Percentiles rank a stretch among this genome's conserved stretches.
Conservation (phyloP, 1,140 invertebrate genomes). For the Pachypsylla venusta region DNA sequence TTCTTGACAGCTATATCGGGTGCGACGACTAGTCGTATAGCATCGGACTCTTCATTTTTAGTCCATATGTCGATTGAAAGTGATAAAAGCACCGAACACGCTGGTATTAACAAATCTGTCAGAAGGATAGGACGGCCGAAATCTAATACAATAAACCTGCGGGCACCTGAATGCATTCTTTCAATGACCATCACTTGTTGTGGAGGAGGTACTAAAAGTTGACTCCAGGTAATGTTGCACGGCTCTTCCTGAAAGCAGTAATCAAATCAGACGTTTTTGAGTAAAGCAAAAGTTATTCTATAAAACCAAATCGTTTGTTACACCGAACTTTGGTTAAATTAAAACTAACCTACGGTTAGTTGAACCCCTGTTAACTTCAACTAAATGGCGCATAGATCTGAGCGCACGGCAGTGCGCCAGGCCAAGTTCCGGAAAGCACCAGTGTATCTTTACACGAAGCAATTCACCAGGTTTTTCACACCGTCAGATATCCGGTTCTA, state of each 20-base stretch:
- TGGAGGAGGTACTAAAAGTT: conserved; percentile 54
- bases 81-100: conserved; percentile 70
- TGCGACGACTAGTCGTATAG: conserved; percentile 65
- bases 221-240: conserved; percentile 43
- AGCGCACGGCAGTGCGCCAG: too few species aligned
- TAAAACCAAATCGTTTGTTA: too few species aligned
- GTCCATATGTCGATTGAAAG: conserved; percentile 81
- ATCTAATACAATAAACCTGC: conserved; percentile 76
- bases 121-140: conserved; percentile 71
- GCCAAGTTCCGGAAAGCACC: too few species aligned
- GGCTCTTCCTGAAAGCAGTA: not conserved
- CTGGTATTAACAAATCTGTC: conserved; percentile 76
- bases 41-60: conserved; percentile 63
- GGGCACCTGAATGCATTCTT: conserved; percentile 75
- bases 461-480: too few species aligned
- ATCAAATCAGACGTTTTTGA: too few species aligned
- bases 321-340: too few species aligned
- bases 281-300: too few species aligned
- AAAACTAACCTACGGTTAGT: too few species aligned
- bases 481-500: too few species aligned
- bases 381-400: too few species aligned
- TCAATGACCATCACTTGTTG: conserved; percentile 81
- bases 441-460: too few species aligned
- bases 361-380: too few species aligned
- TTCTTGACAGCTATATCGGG: conserved; percentile 70